Evolutionary conservation across 2,113 vertebrate genomes (phyloP).

Genomic region (Atractosteus spatula): DNA sequence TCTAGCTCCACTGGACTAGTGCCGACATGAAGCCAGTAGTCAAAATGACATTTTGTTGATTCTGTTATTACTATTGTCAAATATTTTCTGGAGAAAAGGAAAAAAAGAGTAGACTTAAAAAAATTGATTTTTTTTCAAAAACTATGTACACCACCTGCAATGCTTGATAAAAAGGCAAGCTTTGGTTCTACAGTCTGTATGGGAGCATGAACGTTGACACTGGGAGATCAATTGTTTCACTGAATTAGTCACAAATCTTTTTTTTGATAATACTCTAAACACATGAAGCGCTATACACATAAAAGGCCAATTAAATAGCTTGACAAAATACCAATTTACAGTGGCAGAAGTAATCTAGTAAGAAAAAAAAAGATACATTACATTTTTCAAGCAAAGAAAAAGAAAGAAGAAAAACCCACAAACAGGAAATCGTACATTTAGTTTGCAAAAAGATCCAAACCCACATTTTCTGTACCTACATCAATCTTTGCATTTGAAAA

Average conservation of each 20-base stretch:
- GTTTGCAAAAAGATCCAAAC: too few species aligned
- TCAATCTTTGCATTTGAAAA: too few species aligned
- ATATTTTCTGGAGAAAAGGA: constrained; percentile 44
- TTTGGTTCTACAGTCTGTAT: background rate
- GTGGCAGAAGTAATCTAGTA: too few species aligned
- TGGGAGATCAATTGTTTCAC: background rate
- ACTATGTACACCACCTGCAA: background rate
- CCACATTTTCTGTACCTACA: too few species aligned
- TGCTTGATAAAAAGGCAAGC: background rate
- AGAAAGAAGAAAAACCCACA: background rate
- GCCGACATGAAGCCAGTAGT: constrained; percentile 71
- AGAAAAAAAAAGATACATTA: too few species aligned
- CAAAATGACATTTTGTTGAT: constrained; percentile 58
- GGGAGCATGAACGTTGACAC: background rate
- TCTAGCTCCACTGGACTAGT: constrained; percentile 80
- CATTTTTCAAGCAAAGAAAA: too few species aligned
- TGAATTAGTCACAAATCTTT: too few species aligned
- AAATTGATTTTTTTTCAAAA: background rate
- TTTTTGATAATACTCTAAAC: too few species aligned
- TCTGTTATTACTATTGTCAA: constrained; percentile 63
- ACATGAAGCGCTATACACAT: too few species aligned
- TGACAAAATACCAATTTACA: too few species aligned
- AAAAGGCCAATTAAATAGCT: too few species aligned
- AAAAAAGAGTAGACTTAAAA: background rate
- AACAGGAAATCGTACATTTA: too few species aligned